Evolutionary conservation across 2,113 vertebrate species (phyloP), one percentile per base, ranked within the genome.

Genomic region (Myotis yumanensis): DNA sequence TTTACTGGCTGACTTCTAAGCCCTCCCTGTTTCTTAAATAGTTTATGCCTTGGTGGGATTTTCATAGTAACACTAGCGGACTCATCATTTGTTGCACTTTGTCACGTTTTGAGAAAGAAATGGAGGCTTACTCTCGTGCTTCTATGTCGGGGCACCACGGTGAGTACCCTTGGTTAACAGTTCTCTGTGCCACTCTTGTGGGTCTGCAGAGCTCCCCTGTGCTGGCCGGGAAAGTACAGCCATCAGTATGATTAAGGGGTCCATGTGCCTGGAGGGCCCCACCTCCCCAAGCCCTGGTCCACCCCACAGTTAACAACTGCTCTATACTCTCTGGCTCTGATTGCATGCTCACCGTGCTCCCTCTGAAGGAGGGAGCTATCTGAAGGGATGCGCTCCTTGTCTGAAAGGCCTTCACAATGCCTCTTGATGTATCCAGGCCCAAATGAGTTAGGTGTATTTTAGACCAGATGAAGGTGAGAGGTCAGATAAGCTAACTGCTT

Each of bases 41-140:
- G 25, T 37, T 43, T 32, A 35, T 32, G n/a, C 18, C 30, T 1
- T 2, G 9, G 43, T 0, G 18, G 64, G 7, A 48, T 69, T 79
- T 72, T 73, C 69, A 4, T 0, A 23, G 69, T 22, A n/a, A 73
- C 69, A 5, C 7, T 2, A 20, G 28, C 0, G 1, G 68, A 57
- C 14, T n/a, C 40, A 25, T 14, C 18, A 15, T 7, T 30, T 4
- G 11, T 28, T 7, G 9, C 1, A 0, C 7, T 62, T 73, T 72
- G 23, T 6, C 22, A 8, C 11, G 11, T 64, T 28, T 48, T 64
- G 40, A 62, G 69, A 77, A 59, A 62, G 69, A 82, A 43, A 48
- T 11, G 1, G 57, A 23, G 16, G 30, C 11, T 28, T 1, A 4
- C 6, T 54, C 22, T 51, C 0, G 0, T 3, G 3, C 18, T 59